Percentiles rank a stretch among this genome's conserved stretches.
phyloP scores from a whole-genome alignment of 2,888 invertebrate species.

The Orthosia cruda region DNA sequence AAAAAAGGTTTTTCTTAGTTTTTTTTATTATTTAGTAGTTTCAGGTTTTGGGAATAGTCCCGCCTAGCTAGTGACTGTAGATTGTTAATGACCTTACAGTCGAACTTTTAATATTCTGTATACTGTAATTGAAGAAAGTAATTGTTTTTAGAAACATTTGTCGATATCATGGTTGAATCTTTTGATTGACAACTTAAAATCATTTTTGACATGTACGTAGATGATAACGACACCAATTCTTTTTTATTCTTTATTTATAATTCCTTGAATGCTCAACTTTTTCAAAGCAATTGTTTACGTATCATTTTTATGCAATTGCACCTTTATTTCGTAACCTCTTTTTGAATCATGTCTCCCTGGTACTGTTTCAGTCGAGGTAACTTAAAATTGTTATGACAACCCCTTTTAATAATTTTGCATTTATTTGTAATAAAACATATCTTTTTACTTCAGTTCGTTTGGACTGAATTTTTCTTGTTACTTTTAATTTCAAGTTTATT shows the following conservation, averaged over 20 bases:
- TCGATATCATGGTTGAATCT: slow-evolving; percentile 5
- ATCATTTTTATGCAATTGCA: slow-evolving; percentile 50
- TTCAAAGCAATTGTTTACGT: slow-evolving; percentile 61
- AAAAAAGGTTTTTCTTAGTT: slow-evolving; percentile 35
- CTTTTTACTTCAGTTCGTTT: slow-evolving; percentile 23
- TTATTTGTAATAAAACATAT: slow-evolving; percentile 56
- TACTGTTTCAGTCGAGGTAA: background rate
- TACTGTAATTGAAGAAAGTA: slow-evolving; percentile 40
- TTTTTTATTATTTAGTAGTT: slow-evolving; percentile 25
- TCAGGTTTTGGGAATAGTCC: slow-evolving; percentile 49
- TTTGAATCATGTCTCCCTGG: slow-evolving; percentile 15
- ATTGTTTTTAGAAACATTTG: slow-evolving; percentile 35
- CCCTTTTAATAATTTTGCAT: slow-evolving; percentile 45
- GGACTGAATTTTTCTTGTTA: slow-evolving; percentile 15
- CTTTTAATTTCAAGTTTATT: slow-evolving; percentile 22
- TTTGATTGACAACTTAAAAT: slow-evolving; percentile 30
- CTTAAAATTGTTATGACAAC: slow-evolving; percentile 2
- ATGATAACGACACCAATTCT: slow-evolving; percentile 38
- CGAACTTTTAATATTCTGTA: slow-evolving; percentile 12
- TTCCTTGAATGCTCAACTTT: slow-evolving; percentile 79
- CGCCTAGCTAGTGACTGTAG: slow-evolving; percentile 46
- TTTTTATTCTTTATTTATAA: slow-evolving; percentile 54
- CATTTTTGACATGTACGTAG: slow-evolving; percentile 37
- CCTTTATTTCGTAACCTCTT: slow-evolving; percentile 10
- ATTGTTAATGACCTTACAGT: slow-evolving; percentile 16